A percentile compares a stretch with the other conserved stretches of the same genome.
These are phyloP conservation scores for Seira sanloemensis DNA, from an alignment of 2,888 invertebrate genomes.

Conservation along the genomic window DNA sequence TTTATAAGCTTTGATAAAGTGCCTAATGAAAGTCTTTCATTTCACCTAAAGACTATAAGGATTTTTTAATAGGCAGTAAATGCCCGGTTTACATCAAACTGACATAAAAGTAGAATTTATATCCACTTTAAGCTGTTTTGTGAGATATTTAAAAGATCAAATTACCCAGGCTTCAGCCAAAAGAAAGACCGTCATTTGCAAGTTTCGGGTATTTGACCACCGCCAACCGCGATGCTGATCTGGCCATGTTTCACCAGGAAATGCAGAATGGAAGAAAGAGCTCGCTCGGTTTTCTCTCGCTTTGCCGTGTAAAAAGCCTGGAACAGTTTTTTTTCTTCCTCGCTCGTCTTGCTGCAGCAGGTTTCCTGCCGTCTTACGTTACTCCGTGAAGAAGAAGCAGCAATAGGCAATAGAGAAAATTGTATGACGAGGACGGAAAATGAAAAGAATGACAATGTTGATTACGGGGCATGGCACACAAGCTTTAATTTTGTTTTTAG, in stretches of 20 bases:
- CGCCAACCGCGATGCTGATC: background rate
- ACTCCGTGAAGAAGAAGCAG: background rate
- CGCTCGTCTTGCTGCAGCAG: background rate
- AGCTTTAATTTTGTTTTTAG: background rate
- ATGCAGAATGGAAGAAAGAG: constrained; percentile 32
- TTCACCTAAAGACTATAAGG: too few relatives aligned
- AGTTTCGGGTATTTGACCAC: background rate
- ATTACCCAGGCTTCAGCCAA: too few relatives aligned
- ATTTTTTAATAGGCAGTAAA: too few relatives aligned
- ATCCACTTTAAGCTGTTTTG: too few relatives aligned
- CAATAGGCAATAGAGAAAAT: background rate
- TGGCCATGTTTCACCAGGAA: constrained; percentile 38
- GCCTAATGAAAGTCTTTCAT: too few relatives aligned
- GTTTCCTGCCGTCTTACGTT: background rate
- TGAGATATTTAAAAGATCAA: too few relatives aligned
- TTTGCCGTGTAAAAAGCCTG: constrained; percentile 8
- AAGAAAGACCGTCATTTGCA: background rate
- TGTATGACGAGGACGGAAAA: background rate
- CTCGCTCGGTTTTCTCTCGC: constrained; percentile 28
- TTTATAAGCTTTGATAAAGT: too few relatives aligned
- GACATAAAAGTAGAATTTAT: too few relatives aligned
- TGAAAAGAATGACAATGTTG: background rate
- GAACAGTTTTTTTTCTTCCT: background rate
- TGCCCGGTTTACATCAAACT: too few relatives aligned
- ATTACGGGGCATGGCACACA: background rate